Conservation (phyloP, 2,113 vertebrate genomes). For the Hyaena hyaena region DNA sequence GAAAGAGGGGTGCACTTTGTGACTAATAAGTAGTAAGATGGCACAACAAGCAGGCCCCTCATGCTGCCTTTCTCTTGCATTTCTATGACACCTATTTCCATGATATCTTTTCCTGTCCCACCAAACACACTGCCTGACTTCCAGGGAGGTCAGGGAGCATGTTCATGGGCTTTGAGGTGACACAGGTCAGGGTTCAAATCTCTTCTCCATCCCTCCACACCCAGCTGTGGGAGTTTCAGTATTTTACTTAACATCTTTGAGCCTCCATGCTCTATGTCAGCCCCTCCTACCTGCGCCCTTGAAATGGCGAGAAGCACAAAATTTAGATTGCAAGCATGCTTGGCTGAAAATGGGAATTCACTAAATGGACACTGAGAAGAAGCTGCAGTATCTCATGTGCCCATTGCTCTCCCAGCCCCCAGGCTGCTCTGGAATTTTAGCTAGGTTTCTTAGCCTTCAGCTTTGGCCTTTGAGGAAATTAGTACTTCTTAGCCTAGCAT, state of each 20-base stretch:
- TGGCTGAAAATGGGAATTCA: neutral
- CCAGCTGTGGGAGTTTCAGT: neutral
- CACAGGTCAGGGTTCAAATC: neutral
- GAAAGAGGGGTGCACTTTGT: neutral
- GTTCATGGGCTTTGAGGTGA: neutral
- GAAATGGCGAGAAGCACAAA: neutral
- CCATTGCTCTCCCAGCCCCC: rapidly evolving
- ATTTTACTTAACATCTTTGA: neutral
- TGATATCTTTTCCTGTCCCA: neutral
- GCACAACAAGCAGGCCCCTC: neutral
- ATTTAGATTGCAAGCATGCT: neutral
- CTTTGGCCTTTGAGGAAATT: neutral
- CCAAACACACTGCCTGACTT: neutral
- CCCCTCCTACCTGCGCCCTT: neutral
- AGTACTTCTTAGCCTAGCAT: neutral
- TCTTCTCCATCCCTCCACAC: neutral
- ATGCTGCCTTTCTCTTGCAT: neutral
- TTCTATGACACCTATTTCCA: neutral
- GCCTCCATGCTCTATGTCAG: neutral
- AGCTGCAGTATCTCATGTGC: neutral
- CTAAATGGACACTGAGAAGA: neutral
- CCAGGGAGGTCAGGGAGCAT: neutral
- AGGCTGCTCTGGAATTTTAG: neutral
- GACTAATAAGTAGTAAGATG: neutral
- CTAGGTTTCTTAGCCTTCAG: neutral